Conservation (phyloP, 2,113 vertebrate genomes). For the Bufo gargarizans region DNA sequence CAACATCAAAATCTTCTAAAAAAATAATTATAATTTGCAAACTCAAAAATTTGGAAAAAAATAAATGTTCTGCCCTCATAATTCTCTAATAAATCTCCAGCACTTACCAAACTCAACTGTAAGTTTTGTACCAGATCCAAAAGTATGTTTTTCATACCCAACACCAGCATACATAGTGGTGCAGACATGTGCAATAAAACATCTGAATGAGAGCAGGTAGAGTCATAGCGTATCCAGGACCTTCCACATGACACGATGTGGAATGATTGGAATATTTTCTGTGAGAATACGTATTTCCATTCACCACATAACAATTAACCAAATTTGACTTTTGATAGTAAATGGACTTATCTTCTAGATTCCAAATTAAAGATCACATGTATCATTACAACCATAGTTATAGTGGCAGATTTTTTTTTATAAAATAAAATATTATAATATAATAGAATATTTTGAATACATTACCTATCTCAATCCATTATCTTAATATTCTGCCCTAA, state of each 20-base stretch:
- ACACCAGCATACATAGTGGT: background rate
- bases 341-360: no score
- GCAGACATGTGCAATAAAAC: background rate
- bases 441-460: background rate
- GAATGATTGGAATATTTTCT: background rate
- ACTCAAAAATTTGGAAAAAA: background rate
- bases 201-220: background rate
- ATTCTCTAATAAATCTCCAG: background rate
- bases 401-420: no score
- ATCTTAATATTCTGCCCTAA: background rate
- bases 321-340: background rate
- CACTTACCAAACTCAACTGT: slow-evolving; percentile 13
- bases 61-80: background rate
- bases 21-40: background rate
- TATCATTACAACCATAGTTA: no score
- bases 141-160: slow-evolving; percentile 19
- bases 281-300: background rate
- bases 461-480: background rate
- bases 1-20: background rate
- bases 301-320: background rate
- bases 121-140: slow-evolving; percentile 36
- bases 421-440: no score
- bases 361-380: no score
- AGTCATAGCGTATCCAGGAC: background rate
- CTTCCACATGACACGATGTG: no score